Evolutionary conservation across 2,113 vertebrate species (phyloP).

Genomic region (Phylloscopus whistleri): DNA sequence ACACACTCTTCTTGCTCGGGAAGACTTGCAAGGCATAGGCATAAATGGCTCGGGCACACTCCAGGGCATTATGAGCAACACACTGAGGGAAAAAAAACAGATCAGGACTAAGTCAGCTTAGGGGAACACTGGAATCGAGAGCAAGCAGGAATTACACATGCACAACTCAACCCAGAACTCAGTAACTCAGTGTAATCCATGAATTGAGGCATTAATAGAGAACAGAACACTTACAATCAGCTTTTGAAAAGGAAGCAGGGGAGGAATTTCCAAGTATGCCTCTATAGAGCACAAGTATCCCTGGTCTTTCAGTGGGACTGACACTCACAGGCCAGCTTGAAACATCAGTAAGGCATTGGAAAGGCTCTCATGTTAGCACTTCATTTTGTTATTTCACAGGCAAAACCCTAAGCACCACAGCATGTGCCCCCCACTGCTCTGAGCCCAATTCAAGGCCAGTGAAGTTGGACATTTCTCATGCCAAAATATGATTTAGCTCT

Average conservation of each 20-base stretch:
- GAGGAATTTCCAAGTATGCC: background rate
- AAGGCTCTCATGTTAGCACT: background rate
- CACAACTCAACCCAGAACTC: background rate
- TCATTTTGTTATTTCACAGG: background rate
- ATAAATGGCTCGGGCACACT: slow-evolving; percentile 96
- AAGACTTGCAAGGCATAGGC: slow-evolving; percentile 95
- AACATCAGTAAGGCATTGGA: background rate
- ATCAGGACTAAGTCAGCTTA: background rate
- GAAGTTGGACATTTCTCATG: background rate
- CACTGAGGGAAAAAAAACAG: slow-evolving; percentile 75
- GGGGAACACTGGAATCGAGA: background rate
- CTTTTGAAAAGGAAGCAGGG: background rate
- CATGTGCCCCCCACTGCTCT: background rate
- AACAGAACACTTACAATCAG: background rate
- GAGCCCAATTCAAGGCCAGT: background rate
- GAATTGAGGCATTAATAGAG: background rate
- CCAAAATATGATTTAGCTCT: background rate
- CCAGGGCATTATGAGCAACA: slow-evolving; percentile 91
- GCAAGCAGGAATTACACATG: background rate
- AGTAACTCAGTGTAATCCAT: background rate
- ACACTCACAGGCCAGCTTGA: background rate
- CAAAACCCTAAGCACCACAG: background rate
- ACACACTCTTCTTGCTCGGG: slow-evolving; percentile 98
- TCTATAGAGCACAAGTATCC: background rate
- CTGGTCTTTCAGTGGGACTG: background rate